Base-by-base conservation (phyloP, 2,797 vertebrate species). In the Cetoscarus ocellatus region DNA sequence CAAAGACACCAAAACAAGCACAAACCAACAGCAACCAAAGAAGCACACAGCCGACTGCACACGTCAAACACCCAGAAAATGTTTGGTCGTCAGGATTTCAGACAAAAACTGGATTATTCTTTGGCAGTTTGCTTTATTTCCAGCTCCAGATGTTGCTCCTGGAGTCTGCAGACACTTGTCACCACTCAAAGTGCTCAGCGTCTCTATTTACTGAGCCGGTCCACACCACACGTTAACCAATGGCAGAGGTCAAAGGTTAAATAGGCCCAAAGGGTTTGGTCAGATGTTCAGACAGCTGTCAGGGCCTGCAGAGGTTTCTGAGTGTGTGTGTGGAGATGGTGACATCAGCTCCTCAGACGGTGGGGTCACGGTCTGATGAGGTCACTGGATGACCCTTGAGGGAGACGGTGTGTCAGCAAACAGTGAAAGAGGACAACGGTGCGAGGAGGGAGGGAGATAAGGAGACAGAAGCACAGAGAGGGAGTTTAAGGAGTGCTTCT, bases 41-140 rank as follows among this genome's bases (percentile, higher is more conserved):
- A 42, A 45, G 50, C 79, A 80, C 62, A 83, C 56, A 79, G 63
- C 80, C 59, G 78, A 58, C 70, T 47, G 53, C 78, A 73, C 60
- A 78, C 63, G 73, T 73, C 78, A 74, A 77, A 77, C 85, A 80
- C 64, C 67, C 67, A 77, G 5, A 70, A 27, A 72, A 88, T 82
- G 84, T 90, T 90, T 90, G 90, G 88, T 90, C 88, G 82, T 85
- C 86, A 86, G 87, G 88, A 86, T 88, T 75, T 75, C 7, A 36
- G 38, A 44, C 13, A 52, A 63, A 74, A 35, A 55, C 38, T 48
- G 19, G 6, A 45, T 39, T 10, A 7, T 45, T 52, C 11, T 14
- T 47, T 44, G 70, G 39, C 9, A 10, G 14, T 59, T 67, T 55
- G 52, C 76, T 83, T 70, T 72, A 76, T 73, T 79, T 83, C 70